Base-by-base conservation (phyloP, 2,888 invertebrate genomes). In the Catotricha subobsoleta region DNA sequence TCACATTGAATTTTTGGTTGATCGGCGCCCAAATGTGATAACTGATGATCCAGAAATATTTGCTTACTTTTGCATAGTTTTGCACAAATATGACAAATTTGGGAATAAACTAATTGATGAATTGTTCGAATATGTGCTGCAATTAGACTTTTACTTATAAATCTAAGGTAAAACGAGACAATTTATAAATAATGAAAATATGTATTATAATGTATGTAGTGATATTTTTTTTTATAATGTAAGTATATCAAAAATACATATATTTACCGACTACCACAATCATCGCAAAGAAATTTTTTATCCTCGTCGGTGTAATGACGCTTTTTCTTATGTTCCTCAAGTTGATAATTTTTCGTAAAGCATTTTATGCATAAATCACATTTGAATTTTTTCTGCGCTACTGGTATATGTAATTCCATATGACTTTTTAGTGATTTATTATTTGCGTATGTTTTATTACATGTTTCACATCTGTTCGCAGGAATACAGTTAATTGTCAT, bases 341-440 rank as follows among this genome's bases (percentile, higher is more conserved):
- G 10, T 33, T 16, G 13, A 3, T 10, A 33, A 16, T n/a, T 16
- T 33, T 16, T 33, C 13, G 15, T 33, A 10, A 33, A 33, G 10
- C 33, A 16, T 9, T 10, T 15, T 16, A 18, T 10, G 16, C 33
- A 33, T 6, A 33, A 15, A 18, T 16, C 10, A 33, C 33, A 33
- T 16, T 33, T 33, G 16, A 15, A 33, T 6, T n/a, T 16, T 15
- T 18, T 15, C 4, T 15, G 18, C 4, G 3, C 18, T 10, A 16
- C 13, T 16, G 33, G 33, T 33, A 16, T 16, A 33, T 33, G 33
- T 7, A 16, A 16, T 33, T 33, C 33, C 4, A 36, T 36, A 15
- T 61, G 61, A 25, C 58, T 59, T 20, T 59, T 53, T 48, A 61
- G 46, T 29, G 58, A 59, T 30, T 59, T 58, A 23, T 57, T 58